Conservation (phyloP, 1,140 invertebrate species). For the Steinernema khuongi region DNA sequence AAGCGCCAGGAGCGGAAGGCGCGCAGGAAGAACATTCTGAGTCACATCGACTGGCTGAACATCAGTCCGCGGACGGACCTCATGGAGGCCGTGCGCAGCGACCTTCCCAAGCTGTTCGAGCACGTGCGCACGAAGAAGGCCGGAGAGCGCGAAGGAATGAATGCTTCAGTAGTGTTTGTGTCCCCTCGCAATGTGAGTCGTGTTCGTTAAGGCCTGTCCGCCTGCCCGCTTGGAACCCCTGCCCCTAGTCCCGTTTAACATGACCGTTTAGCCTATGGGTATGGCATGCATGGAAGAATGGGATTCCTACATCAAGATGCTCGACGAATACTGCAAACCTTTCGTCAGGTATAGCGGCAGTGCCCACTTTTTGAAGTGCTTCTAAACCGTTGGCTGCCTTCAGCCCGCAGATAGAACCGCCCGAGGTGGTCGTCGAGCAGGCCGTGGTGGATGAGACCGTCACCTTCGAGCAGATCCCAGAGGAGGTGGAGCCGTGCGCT, state of each 20-base stretch:
- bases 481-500: not conserved
- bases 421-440: not conserved
- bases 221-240: not conserved
- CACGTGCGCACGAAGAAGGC: slow-evolving; percentile 30
- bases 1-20: slow-evolving; percentile 47
- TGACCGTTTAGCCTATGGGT: slow-evolving; percentile 47
- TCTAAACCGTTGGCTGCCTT: too few species aligned
- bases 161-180: slow-evolving; percentile 40
- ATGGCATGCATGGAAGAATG: slow-evolving; percentile 52
- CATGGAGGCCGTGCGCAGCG: slow-evolving; percentile 34
- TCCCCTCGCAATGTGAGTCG: slow-evolving; percentile 45
- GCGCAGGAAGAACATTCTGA: slow-evolving; percentile 42
- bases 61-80: slow-evolving; percentile 42
- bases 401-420: not conserved
- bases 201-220: not conserved
- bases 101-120: slow-evolving; percentile 40
- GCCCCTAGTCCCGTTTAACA: not conserved
- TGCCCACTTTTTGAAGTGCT: not conserved
- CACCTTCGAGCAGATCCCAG: not conserved
- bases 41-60: slow-evolving; percentile 51
- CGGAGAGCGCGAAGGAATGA: slow-evolving; percentile 13
- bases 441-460: not conserved
- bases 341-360: slow-evolving; percentile 38
- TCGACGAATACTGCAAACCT: slow-evolving; percentile 42
- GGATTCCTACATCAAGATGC: slow-evolving; percentile 51